Evolutionary conservation across 2,888 invertebrate genomes (phyloP), one percentile per base, ranked within the genome.

Genomic region (Crematogaster levior): DNA sequence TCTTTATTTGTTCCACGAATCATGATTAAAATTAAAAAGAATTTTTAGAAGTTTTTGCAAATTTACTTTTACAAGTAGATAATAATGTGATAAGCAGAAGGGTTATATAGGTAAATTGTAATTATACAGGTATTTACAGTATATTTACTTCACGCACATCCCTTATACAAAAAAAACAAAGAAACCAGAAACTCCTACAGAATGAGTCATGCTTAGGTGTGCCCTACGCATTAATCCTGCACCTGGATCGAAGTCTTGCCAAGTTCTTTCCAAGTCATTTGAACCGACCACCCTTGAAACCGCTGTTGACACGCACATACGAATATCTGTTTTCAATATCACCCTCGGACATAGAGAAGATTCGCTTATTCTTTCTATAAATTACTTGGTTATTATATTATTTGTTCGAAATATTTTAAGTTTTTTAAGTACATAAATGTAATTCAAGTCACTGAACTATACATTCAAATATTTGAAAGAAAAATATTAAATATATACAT

Each of bases 191-290:
- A 81, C 46, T 73, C 46, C 12, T 73, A 30, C 0, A 74, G 34
- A 56, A 84, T 90, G 90, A 90, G 89, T 90, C 90, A 90, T 68
- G 53, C 75, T 66, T 85, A 89, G 89, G 85, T 83, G 90, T 88
- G 89, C 72, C 85, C 86, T 81, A 51, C 82, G 73, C n/a, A 82
- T 84, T 88, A 90, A 87, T 85, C 83, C 73, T 30, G 73, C 85
- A 88, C 88, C 88, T 88, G 88, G 88, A 81, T 43, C 58, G 58
- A 81, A 58, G 84, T 66, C 66, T 86, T 83, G 80, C 51, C 58
- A 79, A 60, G 60, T 6, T n/a, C n/a, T n/a, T 60, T 60, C 37
- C 43, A 73, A 43, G 40, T 73, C 75, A 51, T 27, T 72, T 37
- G 40, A 73, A 73, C 48, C 15, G 79, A 40, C 75, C 61, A 83